Evolutionary conservation across 2,888 invertebrate species (phyloP).

Genomic region (Ariolimax columbianus): DNA sequence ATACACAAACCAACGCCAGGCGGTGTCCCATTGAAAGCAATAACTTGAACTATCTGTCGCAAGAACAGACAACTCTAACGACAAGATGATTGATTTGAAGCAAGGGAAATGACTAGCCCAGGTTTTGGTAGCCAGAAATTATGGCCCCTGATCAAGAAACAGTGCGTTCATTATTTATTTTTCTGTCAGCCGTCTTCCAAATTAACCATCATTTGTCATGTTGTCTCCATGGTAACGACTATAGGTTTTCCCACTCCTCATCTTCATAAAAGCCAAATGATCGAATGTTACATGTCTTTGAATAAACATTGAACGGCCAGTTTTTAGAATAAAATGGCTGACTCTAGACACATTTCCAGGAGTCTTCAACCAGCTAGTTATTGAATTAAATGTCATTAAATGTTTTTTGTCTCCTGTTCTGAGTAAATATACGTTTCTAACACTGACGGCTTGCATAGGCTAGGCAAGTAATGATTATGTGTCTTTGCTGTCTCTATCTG

Average conservation of each 20-base stretch:
- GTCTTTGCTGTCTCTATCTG: not conserved
- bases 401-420: not conserved
- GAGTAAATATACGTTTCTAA: not conserved
- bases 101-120: not conserved
- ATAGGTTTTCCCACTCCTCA: not conserved
- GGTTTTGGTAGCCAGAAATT: not conserved
- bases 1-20: too few species aligned
- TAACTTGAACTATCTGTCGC: not conserved
- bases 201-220: not conserved
- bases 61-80: not conserved
- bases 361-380: not conserved
- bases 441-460: not conserved
- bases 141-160: not conserved
- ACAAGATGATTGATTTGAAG: conserved; percentile 4
- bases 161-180: not conserved
- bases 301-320: not conserved
- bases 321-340: not conserved
- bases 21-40: not conserved
- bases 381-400: conserved; percentile 14
- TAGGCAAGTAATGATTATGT: not conserved
- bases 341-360: not conserved
- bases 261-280: not conserved
- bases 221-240: not conserved
- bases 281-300: not conserved
- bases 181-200: not conserved